Conservation (phyloP, 2,113 vertebrate genomes). For the Macquaria australasica region DNA sequence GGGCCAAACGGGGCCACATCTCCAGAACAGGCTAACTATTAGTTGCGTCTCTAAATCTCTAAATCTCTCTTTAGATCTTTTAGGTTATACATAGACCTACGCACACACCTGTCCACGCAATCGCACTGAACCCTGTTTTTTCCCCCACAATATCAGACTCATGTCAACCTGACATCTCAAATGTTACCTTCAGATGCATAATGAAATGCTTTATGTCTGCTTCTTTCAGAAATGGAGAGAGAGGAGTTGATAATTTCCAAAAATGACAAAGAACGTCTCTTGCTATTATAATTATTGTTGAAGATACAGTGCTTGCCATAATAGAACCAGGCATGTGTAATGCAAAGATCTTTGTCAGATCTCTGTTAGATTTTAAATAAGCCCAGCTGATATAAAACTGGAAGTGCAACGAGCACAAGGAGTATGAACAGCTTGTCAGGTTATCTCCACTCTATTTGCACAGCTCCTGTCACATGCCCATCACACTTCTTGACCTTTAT, state of each 20-base stretch:
- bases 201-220: not conserved
- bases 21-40: not conserved
- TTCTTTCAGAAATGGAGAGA: not conserved
- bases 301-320: not conserved
- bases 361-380: not conserved
- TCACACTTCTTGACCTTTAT: conserved; percentile 59
- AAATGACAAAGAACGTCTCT: not conserved
- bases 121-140: not conserved
- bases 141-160: not conserved
- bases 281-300: not conserved
- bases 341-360: conserved; percentile 17
- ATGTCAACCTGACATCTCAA: not conserved
- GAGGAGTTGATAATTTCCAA: not conserved
- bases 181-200: not conserved
- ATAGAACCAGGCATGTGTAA: not conserved
- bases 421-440: not conserved
- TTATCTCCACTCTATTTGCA: conserved; percentile 30
- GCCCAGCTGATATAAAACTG: not conserved
- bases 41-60: not conserved
- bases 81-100: not conserved
- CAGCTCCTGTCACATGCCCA: conserved; percentile 54
- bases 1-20: not conserved
- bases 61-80: too few relatives aligned
- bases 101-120: not conserved
- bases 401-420: not conserved